A percentile compares a stretch with the other conserved stretches of the same genome.
Evolutionary conservation across 2,888 invertebrate species (phyloP).

Genomic region (Zonitis immaculata): DNA sequence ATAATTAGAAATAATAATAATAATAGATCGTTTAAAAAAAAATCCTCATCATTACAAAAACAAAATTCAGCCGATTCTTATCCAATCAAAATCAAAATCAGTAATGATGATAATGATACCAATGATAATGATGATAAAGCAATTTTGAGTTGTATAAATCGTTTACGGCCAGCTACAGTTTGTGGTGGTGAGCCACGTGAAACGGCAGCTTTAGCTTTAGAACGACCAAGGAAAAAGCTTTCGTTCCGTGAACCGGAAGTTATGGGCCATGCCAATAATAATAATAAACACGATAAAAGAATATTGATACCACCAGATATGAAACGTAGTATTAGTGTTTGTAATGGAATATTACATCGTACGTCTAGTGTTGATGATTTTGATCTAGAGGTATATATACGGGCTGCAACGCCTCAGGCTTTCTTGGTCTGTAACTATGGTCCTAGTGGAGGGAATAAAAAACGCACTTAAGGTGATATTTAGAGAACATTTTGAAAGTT

Average conservation of each 20-base stretch:
- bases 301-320: constrained; percentile 29
- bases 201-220: constrained; percentile 50
- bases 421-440: no score
- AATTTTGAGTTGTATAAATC: constrained; percentile 29
- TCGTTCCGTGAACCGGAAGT: constrained; percentile 85
- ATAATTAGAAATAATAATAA: constrained; percentile 34
- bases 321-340: constrained; percentile 36
- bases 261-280: constrained; percentile 42
- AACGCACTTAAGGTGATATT: no score
- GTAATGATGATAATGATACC: constrained; percentile 28
- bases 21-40: constrained; percentile 20
- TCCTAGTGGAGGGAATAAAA: no score
- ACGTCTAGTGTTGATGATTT: constrained; percentile 56
- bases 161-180: constrained; percentile 40
- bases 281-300: constrained; percentile 12
- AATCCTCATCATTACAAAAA: constrained; percentile 39
- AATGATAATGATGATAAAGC: neutral
- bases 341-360: constrained; percentile 34
- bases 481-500: no score
- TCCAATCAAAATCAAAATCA: constrained; percentile 40
- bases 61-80: constrained; percentile 45
- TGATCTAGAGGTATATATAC: constrained; percentile 61
- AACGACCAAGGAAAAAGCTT: constrained; percentile 75
- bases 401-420: no score
- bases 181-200: constrained; percentile 44